Evolutionary conservation across 2,888 invertebrate genomes (phyloP).

Genomic region (Sarcophaga rosellei): DNA sequence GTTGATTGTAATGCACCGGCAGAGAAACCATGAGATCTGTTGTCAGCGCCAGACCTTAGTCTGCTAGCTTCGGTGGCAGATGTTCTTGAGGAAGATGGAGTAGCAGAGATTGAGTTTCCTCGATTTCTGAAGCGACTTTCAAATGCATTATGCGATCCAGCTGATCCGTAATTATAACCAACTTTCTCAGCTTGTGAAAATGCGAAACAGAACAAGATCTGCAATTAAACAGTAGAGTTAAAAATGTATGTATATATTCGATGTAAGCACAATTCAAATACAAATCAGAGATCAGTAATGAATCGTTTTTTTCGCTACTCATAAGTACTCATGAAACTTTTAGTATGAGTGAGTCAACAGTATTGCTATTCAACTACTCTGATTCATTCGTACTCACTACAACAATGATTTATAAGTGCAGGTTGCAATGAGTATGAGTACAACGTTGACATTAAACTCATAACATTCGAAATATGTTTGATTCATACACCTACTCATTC

Average conservation of each 20-base stretch:
- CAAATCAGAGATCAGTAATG: too few species aligned
- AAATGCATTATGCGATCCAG: conserved; percentile 61
- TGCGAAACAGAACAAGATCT: conserved; percentile 62
- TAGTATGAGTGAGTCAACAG: too few species aligned
- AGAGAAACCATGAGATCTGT: conserved; percentile 37
- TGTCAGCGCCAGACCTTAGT: conserved; percentile 25
- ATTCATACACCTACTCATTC: too few species aligned
- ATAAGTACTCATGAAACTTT: too few species aligned
- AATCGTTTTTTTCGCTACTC: too few species aligned
- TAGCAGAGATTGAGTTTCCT: not conserved
- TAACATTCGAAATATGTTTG: too few species aligned
- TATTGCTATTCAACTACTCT: too few species aligned
- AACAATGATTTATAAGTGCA: too few species aligned
- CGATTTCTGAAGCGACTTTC: conserved; percentile 47
- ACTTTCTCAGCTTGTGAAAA: conserved; percentile 56
- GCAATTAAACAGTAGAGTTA: not conserved
- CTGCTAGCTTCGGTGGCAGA: not conserved
- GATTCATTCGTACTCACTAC: too few species aligned
- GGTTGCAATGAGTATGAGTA: too few species aligned
- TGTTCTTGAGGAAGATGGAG: conserved; percentile 5
- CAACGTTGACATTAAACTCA: too few species aligned
- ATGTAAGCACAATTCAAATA: too few species aligned
- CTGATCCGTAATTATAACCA: conserved; percentile 61
- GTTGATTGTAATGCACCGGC: conserved; percentile 27
- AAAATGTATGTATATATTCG: not conserved